Conservation (phyloP, 2,113 vertebrate genomes). For the Sceloporus tristichus region DNA sequence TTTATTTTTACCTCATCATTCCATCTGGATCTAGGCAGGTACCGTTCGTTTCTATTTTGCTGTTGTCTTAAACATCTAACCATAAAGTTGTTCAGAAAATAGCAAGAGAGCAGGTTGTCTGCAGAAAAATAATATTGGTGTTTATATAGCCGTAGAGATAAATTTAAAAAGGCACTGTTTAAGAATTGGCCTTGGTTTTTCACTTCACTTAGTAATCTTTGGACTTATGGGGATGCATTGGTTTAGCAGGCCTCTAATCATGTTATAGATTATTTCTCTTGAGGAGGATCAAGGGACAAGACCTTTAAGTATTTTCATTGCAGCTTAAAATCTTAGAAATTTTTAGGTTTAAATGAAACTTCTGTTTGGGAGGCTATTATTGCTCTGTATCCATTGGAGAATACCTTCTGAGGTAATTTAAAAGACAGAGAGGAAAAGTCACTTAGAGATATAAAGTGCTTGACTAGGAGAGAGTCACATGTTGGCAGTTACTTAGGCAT, state of each 20-base stretch:
- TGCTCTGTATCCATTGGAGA: slow-evolving; percentile 76
- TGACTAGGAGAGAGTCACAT: slow-evolving; percentile 70
- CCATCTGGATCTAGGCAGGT: too few relatives aligned
- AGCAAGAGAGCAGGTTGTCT: slow-evolving; percentile 58
- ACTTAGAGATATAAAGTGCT: slow-evolving; percentile 75
- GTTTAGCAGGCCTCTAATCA: slow-evolving; percentile 69
- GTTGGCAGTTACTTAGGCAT: slow-evolving; percentile 70
- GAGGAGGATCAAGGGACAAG: slow-evolving; percentile 73
- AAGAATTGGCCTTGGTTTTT: slow-evolving; percentile 65
- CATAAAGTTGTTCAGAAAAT: slow-evolving; percentile 47
- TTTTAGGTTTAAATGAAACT: slow-evolving; percentile 76
- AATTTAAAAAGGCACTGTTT: slow-evolving; percentile 63
- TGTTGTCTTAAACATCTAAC: background rate
- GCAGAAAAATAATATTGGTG: slow-evolving; percentile 59
- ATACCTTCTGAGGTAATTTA: slow-evolving; percentile 67
- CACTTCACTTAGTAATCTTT: slow-evolving; percentile 68
- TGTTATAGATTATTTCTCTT: slow-evolving; percentile 76
- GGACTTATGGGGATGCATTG: slow-evolving; percentile 61
- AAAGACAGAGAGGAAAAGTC: slow-evolving; percentile 65
- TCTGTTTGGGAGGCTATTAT: slow-evolving; percentile 72
- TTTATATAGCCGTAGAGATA: slow-evolving; percentile 55
- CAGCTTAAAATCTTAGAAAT: slow-evolving; percentile 74
- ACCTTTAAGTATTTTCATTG: slow-evolving; percentile 75
- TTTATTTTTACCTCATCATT: too few relatives aligned
- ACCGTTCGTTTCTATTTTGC: background rate